phyloP scores from a whole-genome alignment of 1,140 invertebrate species.

The Eubasilissa regina region DNA sequence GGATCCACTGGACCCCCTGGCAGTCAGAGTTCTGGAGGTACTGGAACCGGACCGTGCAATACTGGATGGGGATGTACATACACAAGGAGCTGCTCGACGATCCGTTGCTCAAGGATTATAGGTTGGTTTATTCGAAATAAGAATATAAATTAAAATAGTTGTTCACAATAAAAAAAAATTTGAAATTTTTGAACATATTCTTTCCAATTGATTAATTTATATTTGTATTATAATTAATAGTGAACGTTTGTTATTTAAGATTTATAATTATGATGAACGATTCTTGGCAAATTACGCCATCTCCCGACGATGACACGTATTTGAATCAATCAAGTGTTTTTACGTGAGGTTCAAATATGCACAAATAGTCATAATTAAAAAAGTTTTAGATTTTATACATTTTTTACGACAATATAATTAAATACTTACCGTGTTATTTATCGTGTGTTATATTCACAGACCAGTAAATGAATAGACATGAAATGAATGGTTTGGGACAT shows the following conservation, averaged over 20 bases:
- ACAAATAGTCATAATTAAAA: no score
- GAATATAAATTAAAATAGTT: neutral
- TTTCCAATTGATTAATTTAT: neutral
- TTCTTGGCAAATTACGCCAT: neutral
- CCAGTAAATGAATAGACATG: no score
- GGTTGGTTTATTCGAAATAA: neutral
- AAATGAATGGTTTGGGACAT: no score
- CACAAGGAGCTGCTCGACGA: slow-evolving; percentile 8
- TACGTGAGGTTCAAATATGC: no score
- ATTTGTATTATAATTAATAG: neutral
- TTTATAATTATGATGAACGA: neutral
- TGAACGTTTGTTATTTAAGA: neutral
- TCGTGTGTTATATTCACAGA: no score
- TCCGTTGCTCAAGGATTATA: neutral
- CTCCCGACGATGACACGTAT: no score
- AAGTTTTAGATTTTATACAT: no score
- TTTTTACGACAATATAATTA: no score
- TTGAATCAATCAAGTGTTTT: no score
- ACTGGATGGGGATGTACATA: slow-evolving; percentile 38
- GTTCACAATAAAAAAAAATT: neutral
- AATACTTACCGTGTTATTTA: no score
- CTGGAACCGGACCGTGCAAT: slow-evolving; percentile 36
- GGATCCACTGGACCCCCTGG: slow-evolving; percentile 22
- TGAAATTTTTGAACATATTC: neutral
- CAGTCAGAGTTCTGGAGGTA: slow-evolving; percentile 8